Percentiles rank a stretch among this genome's conserved stretches.
These are phyloP conservation scores for Drosophila flavopinicola DNA, from an alignment of 2,888 invertebrate genomes.

Conservation along the genomic window DNA sequence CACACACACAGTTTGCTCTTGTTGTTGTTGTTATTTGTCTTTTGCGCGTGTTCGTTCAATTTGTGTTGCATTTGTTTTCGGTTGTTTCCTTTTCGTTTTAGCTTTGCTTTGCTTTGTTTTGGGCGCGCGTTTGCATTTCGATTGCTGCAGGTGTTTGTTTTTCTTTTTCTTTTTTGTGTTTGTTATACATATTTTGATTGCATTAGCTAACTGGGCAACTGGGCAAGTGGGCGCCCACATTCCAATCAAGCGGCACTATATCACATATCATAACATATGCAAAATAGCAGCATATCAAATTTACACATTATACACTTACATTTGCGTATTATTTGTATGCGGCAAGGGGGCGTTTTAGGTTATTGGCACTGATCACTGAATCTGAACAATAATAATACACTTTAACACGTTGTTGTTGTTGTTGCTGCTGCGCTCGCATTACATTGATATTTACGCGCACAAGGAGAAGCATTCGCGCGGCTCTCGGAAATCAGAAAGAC, in stretches of 20 bases:
- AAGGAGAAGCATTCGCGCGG: constrained; percentile 42
- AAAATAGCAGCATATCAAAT: constrained; percentile 61
- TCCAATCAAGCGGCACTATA: constrained; percentile 69
- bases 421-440: constrained; percentile 47
- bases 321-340: background rate
- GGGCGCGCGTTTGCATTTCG: constrained; percentile 52
- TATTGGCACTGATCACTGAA: constrained; percentile 58
- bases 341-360: constrained; percentile 17
- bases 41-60: constrained; percentile 53
- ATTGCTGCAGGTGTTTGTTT: constrained; percentile 60
- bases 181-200: constrained; percentile 29
- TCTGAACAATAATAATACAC: constrained; percentile 43
- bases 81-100: constrained; percentile 15
- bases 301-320: constrained; percentile 42
- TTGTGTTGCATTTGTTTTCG: constrained; percentile 40
- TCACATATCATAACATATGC: constrained; percentile 60
- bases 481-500: constrained; percentile 54
- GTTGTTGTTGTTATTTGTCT: constrained; percentile 40
- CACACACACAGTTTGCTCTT: constrained; percentile 19
- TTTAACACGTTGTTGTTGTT: constrained; percentile 19
- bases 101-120: constrained; percentile 29
- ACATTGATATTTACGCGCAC: constrained; percentile 53
- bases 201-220: constrained; percentile 45
- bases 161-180: constrained; percentile 19
- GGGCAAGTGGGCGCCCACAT: constrained; percentile 65